Conservation (phyloP, 2,888 invertebrate genomes). For the Hymenopus coronatus region DNA sequence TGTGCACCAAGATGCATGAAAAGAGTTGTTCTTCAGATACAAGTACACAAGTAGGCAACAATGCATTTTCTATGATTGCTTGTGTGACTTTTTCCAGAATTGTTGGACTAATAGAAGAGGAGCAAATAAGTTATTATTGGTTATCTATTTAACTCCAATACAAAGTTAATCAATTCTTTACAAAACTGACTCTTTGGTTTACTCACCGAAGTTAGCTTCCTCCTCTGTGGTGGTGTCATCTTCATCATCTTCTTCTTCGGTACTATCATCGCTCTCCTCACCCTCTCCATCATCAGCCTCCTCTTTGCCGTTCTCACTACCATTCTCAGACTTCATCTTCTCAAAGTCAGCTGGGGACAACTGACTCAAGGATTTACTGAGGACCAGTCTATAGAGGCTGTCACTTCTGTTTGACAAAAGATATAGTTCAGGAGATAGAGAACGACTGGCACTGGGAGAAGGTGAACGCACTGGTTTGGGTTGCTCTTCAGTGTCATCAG, state of each 20-base stretch:
- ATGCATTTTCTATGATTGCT: too few relatives aligned
- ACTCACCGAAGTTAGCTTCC: background rate
- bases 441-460: background rate
- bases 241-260: background rate
- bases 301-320: background rate
- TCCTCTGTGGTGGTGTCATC: background rate
- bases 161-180: too few relatives aligned
- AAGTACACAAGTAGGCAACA: too few relatives aligned
- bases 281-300: background rate
- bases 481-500: background rate
- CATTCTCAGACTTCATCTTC: constrained; percentile 1
- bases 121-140: too few relatives aligned
- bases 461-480: background rate
- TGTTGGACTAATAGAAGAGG: too few relatives aligned
- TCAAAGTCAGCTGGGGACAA: constrained; percentile 6
- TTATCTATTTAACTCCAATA: too few relatives aligned
- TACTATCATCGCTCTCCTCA: background rate
- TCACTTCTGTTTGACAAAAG: background rate
- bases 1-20: too few relatives aligned
- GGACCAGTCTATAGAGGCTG: background rate
- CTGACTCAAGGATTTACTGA: background rate
- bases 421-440: background rate
- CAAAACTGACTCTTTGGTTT: too few relatives aligned
- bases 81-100: too few relatives aligned
- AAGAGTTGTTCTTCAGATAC: too few relatives aligned